A percentile compares a stretch with the other conserved stretches of the same genome.
Conservation (phyloP, 2,888 invertebrate species). For the Itoplectis maculator region DNA sequence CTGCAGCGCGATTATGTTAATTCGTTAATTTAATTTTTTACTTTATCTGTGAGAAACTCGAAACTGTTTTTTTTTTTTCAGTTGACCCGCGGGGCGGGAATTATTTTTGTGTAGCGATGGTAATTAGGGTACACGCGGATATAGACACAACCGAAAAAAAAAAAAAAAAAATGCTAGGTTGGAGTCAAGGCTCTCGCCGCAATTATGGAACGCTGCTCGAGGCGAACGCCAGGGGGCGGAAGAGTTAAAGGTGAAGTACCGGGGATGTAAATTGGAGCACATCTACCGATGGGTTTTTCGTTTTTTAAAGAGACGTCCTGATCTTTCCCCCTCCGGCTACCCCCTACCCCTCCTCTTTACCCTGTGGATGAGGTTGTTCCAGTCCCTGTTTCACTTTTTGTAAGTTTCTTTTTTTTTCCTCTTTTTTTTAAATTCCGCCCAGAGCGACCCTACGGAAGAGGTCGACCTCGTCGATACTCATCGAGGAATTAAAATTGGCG, state of each 20-base stretch:
- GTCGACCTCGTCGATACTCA: conserved; percentile 43
- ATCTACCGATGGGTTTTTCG: conserved; percentile 29
- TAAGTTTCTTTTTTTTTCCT: neutral
- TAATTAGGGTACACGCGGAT: neutral
- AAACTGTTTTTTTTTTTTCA: too few species aligned
- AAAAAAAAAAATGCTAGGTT: conserved; percentile 29
- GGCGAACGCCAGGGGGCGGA: conserved; percentile 54
- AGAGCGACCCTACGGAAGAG: conserved; percentile 13
- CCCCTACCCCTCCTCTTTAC: conserved; percentile 39
- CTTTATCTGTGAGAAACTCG: too few species aligned
- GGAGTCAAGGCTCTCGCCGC: conserved; percentile 50
- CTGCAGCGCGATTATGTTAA: too few species aligned
- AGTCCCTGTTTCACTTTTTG: conserved; percentile 18
- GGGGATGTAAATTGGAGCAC: conserved; percentile 54
- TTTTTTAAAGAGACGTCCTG: conserved; percentile 34
- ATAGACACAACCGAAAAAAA: conserved; percentile 1
- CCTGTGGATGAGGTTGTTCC: conserved; percentile 33
- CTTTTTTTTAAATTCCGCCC: conserved; percentile 25
- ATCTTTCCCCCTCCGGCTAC: conserved; percentile 49
- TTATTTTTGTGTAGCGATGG: too few species aligned
- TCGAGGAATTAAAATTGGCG: conserved; percentile 59
- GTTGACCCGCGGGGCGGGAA: too few species aligned
- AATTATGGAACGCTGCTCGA: conserved; percentile 58
- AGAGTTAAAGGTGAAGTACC: conserved; percentile 56
- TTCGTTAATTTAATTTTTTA: too few species aligned